phyloP scores from a whole-genome alignment of 2,113 vertebrate genomes.

The Melanotaenia duboulayi region DNA sequence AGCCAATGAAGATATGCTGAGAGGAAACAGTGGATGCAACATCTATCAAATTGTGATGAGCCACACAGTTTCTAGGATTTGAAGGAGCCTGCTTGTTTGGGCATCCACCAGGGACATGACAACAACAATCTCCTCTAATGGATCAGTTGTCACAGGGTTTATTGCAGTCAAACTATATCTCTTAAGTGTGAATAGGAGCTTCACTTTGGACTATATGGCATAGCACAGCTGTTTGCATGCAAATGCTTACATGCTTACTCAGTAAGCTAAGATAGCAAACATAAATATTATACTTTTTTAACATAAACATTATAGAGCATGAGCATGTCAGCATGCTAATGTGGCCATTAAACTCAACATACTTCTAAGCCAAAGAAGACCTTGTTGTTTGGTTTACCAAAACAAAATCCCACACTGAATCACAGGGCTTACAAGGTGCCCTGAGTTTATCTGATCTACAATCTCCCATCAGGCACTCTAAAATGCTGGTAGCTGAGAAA shows the following conservation, averaged over 20 bases:
- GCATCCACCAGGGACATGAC: too few relatives aligned
- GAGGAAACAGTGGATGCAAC: too few relatives aligned
- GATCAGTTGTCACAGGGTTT: too few relatives aligned
- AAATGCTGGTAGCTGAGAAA: conserved; percentile 63
- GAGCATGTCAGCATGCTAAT: not conserved
- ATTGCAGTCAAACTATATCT: too few relatives aligned
- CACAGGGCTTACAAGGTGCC: conserved; percentile 34
- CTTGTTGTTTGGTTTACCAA: conserved; percentile 20
- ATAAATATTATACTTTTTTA: not conserved
- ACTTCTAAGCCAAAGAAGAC: not conserved
- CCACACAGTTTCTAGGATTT: too few relatives aligned
- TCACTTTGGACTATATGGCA: too few relatives aligned
- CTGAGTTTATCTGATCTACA: conserved; percentile 41
- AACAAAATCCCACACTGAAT: conserved; percentile 2
- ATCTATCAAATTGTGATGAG: too few relatives aligned
- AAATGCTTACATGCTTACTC: conserved; percentile 7
- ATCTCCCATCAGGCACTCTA: conserved; percentile 66
- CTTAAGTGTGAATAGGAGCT: too few relatives aligned
- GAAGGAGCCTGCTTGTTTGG: too few relatives aligned
- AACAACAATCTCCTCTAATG: too few relatives aligned
- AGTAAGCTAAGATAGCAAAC: not conserved
- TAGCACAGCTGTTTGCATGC: not conserved
- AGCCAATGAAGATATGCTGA: too few relatives aligned
- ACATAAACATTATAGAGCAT: not conserved
- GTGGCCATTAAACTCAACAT: not conserved